Percentiles rank a stretch among this genome's conserved stretches.
phyloP scores from a whole-genome alignment of 2,888 invertebrate genomes.

The Sussaba pulchella region DNA sequence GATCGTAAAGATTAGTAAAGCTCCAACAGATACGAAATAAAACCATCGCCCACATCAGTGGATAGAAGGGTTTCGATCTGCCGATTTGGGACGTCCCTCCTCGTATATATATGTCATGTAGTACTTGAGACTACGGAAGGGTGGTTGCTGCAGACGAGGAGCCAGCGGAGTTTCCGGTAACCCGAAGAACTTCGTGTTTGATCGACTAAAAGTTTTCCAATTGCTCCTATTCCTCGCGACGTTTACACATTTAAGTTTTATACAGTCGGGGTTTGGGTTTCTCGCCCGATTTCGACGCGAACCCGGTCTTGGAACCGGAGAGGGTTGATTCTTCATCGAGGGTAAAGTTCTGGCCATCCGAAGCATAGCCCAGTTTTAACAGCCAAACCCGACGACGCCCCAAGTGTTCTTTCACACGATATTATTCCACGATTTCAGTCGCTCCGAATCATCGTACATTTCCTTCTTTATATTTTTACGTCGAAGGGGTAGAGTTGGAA shows the following conservation, averaged over 20 bases:
- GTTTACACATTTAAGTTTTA: slow-evolving; percentile 33
- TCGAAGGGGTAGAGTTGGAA: slow-evolving; percentile 28
- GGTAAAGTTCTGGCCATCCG: slow-evolving; percentile 66
- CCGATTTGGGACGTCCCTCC: too few species aligned
- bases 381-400: slow-evolving; percentile 49
- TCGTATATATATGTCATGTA: too few species aligned
- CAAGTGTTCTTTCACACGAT: slow-evolving; percentile 75
- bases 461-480: slow-evolving; percentile 22
- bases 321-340: slow-evolving; percentile 62
- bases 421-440: slow-evolving; percentile 38
- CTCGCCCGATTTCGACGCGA: neutral
- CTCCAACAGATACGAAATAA: too few species aligned
- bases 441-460: neutral
- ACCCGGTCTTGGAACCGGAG: slow-evolving; percentile 34
- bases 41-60: too few species aligned
- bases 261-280: slow-evolving; percentile 35
- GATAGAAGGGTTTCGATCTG: too few species aligned
- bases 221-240: slow-evolving; percentile 2
- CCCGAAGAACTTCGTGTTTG: slow-evolving; percentile 79
- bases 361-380: slow-evolving; percentile 72
- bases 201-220: slow-evolving; percentile 79
- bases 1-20: too few species aligned
- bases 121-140: neutral
- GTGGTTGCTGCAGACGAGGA: slow-evolving; percentile 9
- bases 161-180: slow-evolving; percentile 68